Base-by-base conservation (phyloP, 2,888 invertebrate species). In the Eupeodes latifasciatus region DNA sequence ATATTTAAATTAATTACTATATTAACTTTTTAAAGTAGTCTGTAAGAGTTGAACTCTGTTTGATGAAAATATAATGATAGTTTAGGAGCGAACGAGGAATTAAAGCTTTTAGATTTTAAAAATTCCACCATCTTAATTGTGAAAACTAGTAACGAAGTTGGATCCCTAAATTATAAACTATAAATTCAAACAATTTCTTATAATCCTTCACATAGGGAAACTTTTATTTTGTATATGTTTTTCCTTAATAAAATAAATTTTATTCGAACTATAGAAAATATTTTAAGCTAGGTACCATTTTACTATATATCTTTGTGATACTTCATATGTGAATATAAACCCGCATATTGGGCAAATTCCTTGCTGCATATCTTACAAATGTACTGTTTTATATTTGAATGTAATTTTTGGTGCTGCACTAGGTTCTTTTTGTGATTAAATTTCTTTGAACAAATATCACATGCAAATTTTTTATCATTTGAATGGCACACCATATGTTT, bases 401-500 rank as follows among this genome's bases (percentile, higher is more conserved):
- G 87, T 4, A 87, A 40, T 19, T 74, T 77, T 27, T 47, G 16
- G 16, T 87, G 87, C 44, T 87, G 84, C 1, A 76, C 61, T 3
- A 87, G 14, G 9, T 71, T 80, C 10, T 87, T 76, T 16, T 77
- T 87, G 16, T 84, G 64, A 6, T 49, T 55, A 16, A 87, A 87
- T 36, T 61, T 80, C 6, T 72, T 80, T 5, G 61, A 55, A 61
- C 87, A 87, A n/a, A 84, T 16, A 62, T 81, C 47, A 10, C 87
- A 87, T 10, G 49, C 49, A 11, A 64, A 77, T 5, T 80, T 80
- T n/a, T 84, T 84, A 16, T 76, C 76, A 27, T 76, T 55, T 1
- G 84, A 62, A 19, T 87, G 87, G 0, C 72, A 77, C 3, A 51
- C 80, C 80, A 87, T 80, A 19, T 87, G 87, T 44, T 84, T 77